Evolutionary conservation across 2,888 invertebrate species (phyloP).

Genomic region (Dione vanillae): DNA sequence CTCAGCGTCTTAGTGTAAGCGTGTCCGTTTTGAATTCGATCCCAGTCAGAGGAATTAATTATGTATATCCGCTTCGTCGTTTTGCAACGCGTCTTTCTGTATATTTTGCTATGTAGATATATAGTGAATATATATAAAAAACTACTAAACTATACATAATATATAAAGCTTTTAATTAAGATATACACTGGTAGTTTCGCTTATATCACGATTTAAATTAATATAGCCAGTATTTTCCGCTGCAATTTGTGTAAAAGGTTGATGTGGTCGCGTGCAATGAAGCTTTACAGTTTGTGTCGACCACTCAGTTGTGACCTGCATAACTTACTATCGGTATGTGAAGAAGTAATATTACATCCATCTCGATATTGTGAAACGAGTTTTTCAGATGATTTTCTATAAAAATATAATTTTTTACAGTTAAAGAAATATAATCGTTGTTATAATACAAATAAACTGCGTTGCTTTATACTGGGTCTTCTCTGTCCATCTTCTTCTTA

Average conservation of each 20-base stretch:
- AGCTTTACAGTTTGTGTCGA: constrained; percentile 23
- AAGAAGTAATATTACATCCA: constrained; percentile 2
- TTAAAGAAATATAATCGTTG: too few relatives aligned
- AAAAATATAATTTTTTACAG: too few relatives aligned
- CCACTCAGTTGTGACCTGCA: constrained; percentile 18
- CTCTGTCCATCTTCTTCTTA: too few relatives aligned
- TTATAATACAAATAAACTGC: too few relatives aligned
- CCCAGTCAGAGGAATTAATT: neutral
- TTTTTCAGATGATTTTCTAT: neutral
- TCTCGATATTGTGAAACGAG: neutral
- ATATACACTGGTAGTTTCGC: neutral
- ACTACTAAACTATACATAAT: too few relatives aligned
- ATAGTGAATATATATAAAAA: too few relatives aligned
- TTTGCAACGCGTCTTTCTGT: too few relatives aligned
- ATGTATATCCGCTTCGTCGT: neutral
- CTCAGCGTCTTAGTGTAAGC: neutral
- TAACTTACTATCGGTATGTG: neutral
- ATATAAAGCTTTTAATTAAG: too few relatives aligned
- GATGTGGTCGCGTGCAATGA: constrained; percentile 25
- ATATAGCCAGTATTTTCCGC: constrained; percentile 14
- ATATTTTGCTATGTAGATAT: too few relatives aligned
- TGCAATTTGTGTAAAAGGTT: constrained; percentile 26
- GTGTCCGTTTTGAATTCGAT: neutral
- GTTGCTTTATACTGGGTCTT: too few relatives aligned
- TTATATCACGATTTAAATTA: constrained; percentile 14